A percentile compares a stretch with the other conserved stretches of the same genome.
phyloP scores from a whole-genome alignment of 2,797 vertebrate species.

The Squalus acanthias region DNA sequence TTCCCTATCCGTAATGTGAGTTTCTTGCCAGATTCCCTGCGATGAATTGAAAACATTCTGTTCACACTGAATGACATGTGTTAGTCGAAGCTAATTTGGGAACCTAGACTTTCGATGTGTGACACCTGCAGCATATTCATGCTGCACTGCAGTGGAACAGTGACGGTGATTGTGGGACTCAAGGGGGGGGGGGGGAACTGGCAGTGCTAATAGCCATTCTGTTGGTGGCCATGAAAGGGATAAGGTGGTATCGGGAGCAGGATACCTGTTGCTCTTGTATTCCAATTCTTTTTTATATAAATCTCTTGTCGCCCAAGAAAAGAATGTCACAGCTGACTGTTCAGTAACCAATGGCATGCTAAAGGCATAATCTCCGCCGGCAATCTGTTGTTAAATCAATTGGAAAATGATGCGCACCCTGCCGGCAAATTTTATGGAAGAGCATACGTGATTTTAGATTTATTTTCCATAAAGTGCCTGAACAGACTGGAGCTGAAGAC shows the following conservation, averaged over 20 bases:
- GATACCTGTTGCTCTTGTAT: not conserved
- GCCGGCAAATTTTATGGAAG: not conserved
- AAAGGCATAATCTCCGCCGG: not conserved
- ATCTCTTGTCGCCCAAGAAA: not conserved
- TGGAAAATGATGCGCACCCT: not conserved
- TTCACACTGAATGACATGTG: constrained; percentile 34
- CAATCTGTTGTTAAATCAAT: not conserved
- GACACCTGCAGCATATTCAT: not conserved
- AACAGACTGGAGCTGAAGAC: not conserved
- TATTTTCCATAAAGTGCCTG: not conserved
- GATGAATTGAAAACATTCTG: constrained; percentile 31
- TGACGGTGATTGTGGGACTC: not conserved
- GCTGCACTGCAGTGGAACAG: constrained; percentile 5
- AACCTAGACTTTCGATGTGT: constrained; percentile 23
- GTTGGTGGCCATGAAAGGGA: not conserved
- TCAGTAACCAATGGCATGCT: not conserved
- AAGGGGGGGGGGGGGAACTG: too few species aligned
- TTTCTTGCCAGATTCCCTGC: constrained; percentile 26
- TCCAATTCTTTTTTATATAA: not conserved
- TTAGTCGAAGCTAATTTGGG: constrained; percentile 37
- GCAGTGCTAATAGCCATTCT: not conserved
- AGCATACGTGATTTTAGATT: not conserved
- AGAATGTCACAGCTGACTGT: not conserved
- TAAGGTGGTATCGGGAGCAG: not conserved
- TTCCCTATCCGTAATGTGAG: constrained; percentile 3